Percentiles rank a stretch among this genome's conserved stretches.
phyloP scores from a whole-genome alignment of 1,140 invertebrate species.

The Bradysia coprophila region DNA sequence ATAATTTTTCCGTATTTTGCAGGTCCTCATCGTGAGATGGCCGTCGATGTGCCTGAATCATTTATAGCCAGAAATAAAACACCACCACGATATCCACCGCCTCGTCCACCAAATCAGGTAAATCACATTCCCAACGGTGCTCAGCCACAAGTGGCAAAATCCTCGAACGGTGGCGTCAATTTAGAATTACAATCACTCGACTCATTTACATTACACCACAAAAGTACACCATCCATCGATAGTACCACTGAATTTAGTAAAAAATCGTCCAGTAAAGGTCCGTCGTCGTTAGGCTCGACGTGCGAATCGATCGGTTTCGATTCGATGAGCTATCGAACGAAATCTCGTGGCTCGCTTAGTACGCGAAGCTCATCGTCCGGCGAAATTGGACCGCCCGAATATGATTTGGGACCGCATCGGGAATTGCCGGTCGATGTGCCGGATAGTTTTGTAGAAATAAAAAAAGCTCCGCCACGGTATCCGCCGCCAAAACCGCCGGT shows the following conservation, averaged over 20 bases:
- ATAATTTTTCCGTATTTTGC: constrained; percentile 10
- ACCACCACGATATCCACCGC: constrained; percentile 75
- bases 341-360: constrained; percentile 5
- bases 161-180: constrained; percentile 5
- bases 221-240: constrained; percentile 1
- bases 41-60: constrained; percentile 91
- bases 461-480: constrained; percentile 55
- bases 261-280: constrained; percentile 8
- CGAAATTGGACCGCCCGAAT: constrained; percentile 13
- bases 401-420: constrained; percentile 29
- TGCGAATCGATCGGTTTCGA: constrained; percentile 9
- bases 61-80: constrained; percentile 84
- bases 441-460: constrained; percentile 50
- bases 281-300: constrained; percentile 1
- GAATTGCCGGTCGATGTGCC: constrained; percentile 60
- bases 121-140: constrained; percentile 6
- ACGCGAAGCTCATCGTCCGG: constrained; percentile 16
- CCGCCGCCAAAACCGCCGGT: constrained; percentile 27
- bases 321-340: constrained; percentile 8
- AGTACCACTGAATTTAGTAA: constrained; percentile 1
- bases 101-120: constrained; percentile 30
- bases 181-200: constrained; percentile 14
- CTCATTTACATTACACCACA: constrained; percentile 8
- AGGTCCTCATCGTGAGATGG: constrained; percentile 87
- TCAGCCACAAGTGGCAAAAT: neutral